Base-by-base conservation (phyloP, 2,888 invertebrate species). In the Heliconius cydno region DNA sequence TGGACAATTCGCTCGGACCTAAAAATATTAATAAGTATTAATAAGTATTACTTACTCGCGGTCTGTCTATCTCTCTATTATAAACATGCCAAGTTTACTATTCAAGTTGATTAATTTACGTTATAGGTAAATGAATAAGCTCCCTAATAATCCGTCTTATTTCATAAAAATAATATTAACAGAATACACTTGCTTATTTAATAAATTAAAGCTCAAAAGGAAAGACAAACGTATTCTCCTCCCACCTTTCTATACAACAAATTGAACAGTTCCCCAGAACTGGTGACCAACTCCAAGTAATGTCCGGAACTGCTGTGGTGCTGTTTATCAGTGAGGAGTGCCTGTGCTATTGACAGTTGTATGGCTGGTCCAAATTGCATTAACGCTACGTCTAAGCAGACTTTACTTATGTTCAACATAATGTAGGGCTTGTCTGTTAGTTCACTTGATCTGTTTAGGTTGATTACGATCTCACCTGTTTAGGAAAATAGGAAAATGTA, bases 1-100 rank as follows among this genome's bases (percentile, higher is more conserved):
- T 0, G 98, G 98, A 89, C 98, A 98, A 86, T 96, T 96, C 0
- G 97, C 97, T 71, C 96, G 96, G 0, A 98, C 97, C 97, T 97
- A 86, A 10, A 68, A 68, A 13, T 41, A 68, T n/a, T 38, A 41
- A 41, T 41, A 38, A 68, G 6, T 41, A 68, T n/a, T 38, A 41
- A 41, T 41, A 38, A 68, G 6, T 70, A 38, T 38, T 60, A 19
- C 7, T 34, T 65, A 7, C 15, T 65, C 10, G 22, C n/a, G n/a
- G n/a, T 52, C 19, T 52, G 22, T 52, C 3, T 52, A 7, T 19
- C 19, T 52, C 52, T 2, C 19, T 52, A 22, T 52, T 19, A 52
- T 3, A 52, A 19, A 19, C 19, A 52, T 52, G 7, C 19, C 7
- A 19, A 52, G 19, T 52, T 19, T 19, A 52, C 52, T 52, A 52